A percentile compares a stretch with the other conserved stretches of the same genome.
Evolutionary conservation across 2,113 vertebrate genomes (phyloP).

Genomic region (Equus przewalskii): DNA sequence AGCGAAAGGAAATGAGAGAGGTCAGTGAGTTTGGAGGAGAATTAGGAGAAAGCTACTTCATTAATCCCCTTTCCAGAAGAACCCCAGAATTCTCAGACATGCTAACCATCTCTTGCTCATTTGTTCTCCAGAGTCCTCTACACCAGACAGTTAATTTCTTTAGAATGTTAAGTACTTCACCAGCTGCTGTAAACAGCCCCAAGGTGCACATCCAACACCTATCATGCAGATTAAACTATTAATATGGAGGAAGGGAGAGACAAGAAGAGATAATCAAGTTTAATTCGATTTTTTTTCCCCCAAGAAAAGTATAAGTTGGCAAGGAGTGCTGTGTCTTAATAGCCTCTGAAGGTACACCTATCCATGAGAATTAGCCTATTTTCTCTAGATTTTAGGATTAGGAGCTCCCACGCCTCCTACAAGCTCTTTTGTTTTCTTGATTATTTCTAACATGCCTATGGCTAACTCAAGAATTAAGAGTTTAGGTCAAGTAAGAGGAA

Average conservation of each 20-base stretch:
- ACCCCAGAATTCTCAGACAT: not conserved
- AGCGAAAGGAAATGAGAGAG: not conserved
- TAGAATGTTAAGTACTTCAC: slow-evolving; percentile 36
- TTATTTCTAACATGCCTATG: not conserved
- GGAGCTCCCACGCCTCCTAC: not conserved
- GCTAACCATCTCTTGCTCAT: not conserved
- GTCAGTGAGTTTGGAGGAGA: not conserved
- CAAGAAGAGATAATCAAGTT: slow-evolving; percentile 31
- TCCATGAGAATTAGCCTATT: slow-evolving; percentile 10
- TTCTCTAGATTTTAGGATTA: not conserved
- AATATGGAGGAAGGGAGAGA: slow-evolving; percentile 44
- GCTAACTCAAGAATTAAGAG: not conserved
- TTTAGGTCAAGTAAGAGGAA: slow-evolving; percentile 21
- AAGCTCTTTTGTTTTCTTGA: not conserved
- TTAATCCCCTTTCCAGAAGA: not conserved
- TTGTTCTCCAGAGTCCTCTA: slow-evolving; percentile 9
- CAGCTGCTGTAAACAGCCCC: slow-evolving; percentile 62
- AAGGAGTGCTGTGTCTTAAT: not conserved
- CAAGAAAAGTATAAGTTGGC: slow-evolving; percentile 42
- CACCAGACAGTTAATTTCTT: slow-evolving; percentile 53
- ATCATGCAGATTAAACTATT: slow-evolving; percentile 17
- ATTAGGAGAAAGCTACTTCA: not conserved
- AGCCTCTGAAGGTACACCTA: not conserved
- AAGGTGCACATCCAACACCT: not conserved
- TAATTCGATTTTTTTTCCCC: not conserved